Base-by-base conservation (phyloP, 2,888 invertebrate species). In the Macrosiphum euphorbiae region DNA sequence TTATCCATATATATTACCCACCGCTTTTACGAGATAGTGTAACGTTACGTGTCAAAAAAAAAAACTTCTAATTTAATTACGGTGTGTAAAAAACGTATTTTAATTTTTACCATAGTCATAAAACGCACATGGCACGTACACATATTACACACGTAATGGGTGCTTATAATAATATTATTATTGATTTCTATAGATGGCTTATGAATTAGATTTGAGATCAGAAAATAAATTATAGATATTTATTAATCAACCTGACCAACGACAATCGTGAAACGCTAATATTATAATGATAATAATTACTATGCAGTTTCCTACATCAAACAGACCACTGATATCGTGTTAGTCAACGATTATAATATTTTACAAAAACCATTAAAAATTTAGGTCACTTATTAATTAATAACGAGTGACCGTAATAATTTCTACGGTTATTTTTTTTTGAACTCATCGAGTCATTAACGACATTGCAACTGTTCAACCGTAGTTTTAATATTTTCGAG, bases 41-140 rank as follows among this genome's bases (percentile, higher is more conserved):
- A 90, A 67, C 20, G 28, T 28, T 90, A 90, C n/a, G 61, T 67
- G 61, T 61, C 47, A n/a, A 28, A 90, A 90, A 90, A 89, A 47
- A 61, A 41, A 50, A 85, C 44, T 44, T 86, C 7, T 50, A n/a
- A 86, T 44, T 86, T 86, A 47, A 86, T 86, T 86, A 86, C 28
- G 28, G 28, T 47, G n/a, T 86, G 86, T 86, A 86, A 86, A 86
- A 47, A 86, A 86, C 28, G 86, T 86, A 86, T 86, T 50, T 50
- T 87, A 35, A 87, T 50, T 50, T 47, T 87, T 50, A 50, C 50
- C 47, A 50, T 52, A 13, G n/a, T 50, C 28, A 87, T 87, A 50
- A 87, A 50, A n/a, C 20, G 8, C 47, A 87, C 28, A 7, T n/a
- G 28, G 35, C 28, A 50, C 28, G 20, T 20, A 20, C 28, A 50